Evolutionary conservation across 1,140 invertebrate genomes (phyloP).

Genomic region (Prorops nasuta): DNA sequence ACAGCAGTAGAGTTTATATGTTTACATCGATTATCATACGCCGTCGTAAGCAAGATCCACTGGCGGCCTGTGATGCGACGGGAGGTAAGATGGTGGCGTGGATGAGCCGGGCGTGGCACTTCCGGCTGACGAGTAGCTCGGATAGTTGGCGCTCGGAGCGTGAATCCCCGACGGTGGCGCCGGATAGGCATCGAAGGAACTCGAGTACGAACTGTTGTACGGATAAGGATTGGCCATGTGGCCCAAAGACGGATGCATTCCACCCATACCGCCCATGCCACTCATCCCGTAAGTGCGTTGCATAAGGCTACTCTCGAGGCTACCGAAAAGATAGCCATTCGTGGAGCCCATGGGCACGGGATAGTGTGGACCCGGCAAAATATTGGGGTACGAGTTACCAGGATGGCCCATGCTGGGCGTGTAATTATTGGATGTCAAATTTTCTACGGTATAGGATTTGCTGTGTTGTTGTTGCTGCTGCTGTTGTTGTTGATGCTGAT

Average conservation of each 20-base stretch:
- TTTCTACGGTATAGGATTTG: constrained; percentile 53
- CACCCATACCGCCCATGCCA: constrained; percentile 44
- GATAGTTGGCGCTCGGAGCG: constrained; percentile 50
- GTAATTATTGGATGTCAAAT: constrained; percentile 53
- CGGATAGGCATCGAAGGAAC: constrained; percentile 52
- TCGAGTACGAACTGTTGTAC: constrained; percentile 50
- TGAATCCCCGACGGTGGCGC: constrained; percentile 45
- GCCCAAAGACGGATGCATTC: constrained; percentile 50
- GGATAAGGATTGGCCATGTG: constrained; percentile 51
- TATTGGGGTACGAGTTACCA: constrained; percentile 45
- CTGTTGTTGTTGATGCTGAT: constrained; percentile 31
- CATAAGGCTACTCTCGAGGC: constrained; percentile 51
- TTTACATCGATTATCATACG: constrained; percentile 54
- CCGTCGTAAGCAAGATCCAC: constrained; percentile 53
- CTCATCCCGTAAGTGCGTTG: constrained; percentile 50
- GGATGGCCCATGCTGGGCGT: constrained; percentile 47
- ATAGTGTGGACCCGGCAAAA: constrained; percentile 50
- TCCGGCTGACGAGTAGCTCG: constrained; percentile 37
- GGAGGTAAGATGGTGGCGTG: constrained; percentile 50
- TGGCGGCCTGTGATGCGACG: constrained; percentile 49
- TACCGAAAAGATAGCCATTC: constrained; percentile 50
- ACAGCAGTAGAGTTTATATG: constrained; percentile 1
- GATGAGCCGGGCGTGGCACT: constrained; percentile 39
- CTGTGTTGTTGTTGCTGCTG: constrained; percentile 49
- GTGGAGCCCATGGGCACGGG: constrained; percentile 48